These are phyloP conservation scores for Aspidoscelis tigris DNA, from an alignment of 2,113 vertebrate genomes.

Conservation along the genomic window DNA sequence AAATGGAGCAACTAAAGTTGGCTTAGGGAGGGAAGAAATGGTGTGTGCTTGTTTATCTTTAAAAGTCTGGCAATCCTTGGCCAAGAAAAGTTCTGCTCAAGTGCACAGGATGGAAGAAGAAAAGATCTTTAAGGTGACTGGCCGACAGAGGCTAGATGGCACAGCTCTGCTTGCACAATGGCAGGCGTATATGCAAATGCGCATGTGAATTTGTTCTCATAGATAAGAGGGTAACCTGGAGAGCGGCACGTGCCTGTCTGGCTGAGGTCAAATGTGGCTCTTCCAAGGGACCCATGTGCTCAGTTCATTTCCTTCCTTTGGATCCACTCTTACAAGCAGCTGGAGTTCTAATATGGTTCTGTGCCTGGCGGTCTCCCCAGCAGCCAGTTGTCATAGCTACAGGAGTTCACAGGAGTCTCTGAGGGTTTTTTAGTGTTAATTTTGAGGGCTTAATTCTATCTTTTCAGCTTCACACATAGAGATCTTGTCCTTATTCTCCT, in stretches of 20 bases:
- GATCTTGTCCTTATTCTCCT: conserved; percentile 3
- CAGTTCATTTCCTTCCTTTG: conserved; percentile 2
- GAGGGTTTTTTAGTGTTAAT: conserved; percentile 15
- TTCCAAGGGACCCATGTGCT: not conserved
- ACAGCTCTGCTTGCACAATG: not conserved
- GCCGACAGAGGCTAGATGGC: not conserved
- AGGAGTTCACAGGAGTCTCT: conserved; percentile 29
- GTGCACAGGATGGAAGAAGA: not conserved
- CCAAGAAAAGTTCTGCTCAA: not conserved
- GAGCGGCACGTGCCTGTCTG: not conserved
- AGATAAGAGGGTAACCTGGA: not conserved
- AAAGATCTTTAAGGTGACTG: not conserved
- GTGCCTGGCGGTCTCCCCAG: not conserved
- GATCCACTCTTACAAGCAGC: conserved; percentile 8
- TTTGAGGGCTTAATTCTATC: conserved; percentile 34
- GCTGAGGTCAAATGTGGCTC: conserved; percentile 3
- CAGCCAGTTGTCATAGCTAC: conserved; percentile 39
- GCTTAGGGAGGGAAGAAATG: too few species aligned
- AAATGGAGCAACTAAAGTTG: too few species aligned
- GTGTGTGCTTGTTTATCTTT: not conserved
- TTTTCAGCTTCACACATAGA: conserved; percentile 16
- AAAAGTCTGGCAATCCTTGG: not conserved
- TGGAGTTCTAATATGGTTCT: conserved; percentile 9
- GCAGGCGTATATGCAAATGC: not conserved
- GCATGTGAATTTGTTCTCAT: not conserved